Evolutionary conservation across 2,888 invertebrate species (phyloP).

Genomic region (Adelphocoris suturalis): DNA sequence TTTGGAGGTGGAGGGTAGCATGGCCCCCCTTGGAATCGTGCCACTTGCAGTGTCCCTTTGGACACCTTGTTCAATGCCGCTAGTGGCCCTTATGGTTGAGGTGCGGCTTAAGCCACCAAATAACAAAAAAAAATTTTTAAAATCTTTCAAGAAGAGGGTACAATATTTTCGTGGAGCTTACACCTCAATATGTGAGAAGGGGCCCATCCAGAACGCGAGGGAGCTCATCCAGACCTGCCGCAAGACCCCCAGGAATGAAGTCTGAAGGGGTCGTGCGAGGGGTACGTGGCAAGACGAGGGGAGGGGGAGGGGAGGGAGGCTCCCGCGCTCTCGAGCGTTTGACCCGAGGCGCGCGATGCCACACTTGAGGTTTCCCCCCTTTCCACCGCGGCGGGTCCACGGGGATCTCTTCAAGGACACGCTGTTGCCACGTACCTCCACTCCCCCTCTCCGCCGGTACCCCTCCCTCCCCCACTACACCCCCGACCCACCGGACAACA

Average conservation of each 20-base stretch:
- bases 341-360: slow-evolving; percentile 30
- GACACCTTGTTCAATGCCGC: too few species aligned
- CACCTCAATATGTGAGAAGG: too few species aligned
- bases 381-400: too few species aligned
- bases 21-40: too few species aligned
- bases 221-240: slow-evolving; percentile 9
- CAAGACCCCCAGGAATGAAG: slow-evolving; percentile 12
- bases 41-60: too few species aligned
- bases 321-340: slow-evolving; percentile 8
- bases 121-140: too few species aligned
- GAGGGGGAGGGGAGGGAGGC: not conserved
- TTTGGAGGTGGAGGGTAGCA: too few species aligned
- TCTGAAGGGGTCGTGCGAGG: not conserved
- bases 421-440: slow-evolving; percentile 20
- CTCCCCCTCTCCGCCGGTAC: not conserved
- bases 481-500: not conserved
- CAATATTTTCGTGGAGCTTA: too few species aligned
- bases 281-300: not conserved
- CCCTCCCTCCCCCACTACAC: not conserved
- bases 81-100: too few species aligned
- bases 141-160: too few species aligned
- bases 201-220: too few species aligned
- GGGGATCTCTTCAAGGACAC: slow-evolving; percentile 10
- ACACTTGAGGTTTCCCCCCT: not conserved
- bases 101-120: too few species aligned